Evolutionary conservation across 2,888 invertebrate genomes (phyloP), one percentile per base, ranked within the genome.

Genomic region (Campoletis raptor): DNA sequence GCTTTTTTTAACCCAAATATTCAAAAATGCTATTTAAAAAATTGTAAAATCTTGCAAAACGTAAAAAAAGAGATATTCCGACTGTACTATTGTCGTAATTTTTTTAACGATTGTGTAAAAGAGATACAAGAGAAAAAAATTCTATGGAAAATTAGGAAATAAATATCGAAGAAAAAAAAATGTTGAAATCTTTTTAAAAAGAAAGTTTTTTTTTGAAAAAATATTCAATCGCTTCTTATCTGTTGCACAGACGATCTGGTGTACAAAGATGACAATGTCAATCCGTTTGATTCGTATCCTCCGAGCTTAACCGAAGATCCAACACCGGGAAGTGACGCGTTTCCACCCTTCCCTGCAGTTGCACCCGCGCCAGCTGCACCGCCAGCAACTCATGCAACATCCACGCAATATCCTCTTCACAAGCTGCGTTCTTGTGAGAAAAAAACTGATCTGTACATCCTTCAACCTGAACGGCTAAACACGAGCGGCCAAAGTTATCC

Each of bases 371-470:
- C 91, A 10, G 92, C 90, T 0, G 92, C 92, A 18, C 92, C 94
- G 0, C 92, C 93, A 5, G 91, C 92, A 0, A 92, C 92, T 7
- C 92, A 96, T 64, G 96, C 96, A 45, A 96, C 97, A 42, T 96
- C 96, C 72, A 96, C 97, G 64, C 89, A 92, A 87, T 90, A 93
- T 88, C 88, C 91, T n/a, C 89, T 94, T 12, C 93, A 94, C 80
- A 94, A 92, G 80, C 78, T 94, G 36, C 95, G 98, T 48, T 97
- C 97, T 0, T 98, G 98, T 93, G 98, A 98, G 94, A 97, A 98
- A 90, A 97, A 97, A 93, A 97, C 98, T 0, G 98, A 98, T 93
- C 96, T 98, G 48, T 98, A 98, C 94, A 96, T 97, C 85, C 94
- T 98, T 57, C 98, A 98, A 94, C 97, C 98, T 0, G 97, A 97